Base-by-base conservation (phyloP, 2,888 invertebrate species). In the Nomada ruficornis region DNA sequence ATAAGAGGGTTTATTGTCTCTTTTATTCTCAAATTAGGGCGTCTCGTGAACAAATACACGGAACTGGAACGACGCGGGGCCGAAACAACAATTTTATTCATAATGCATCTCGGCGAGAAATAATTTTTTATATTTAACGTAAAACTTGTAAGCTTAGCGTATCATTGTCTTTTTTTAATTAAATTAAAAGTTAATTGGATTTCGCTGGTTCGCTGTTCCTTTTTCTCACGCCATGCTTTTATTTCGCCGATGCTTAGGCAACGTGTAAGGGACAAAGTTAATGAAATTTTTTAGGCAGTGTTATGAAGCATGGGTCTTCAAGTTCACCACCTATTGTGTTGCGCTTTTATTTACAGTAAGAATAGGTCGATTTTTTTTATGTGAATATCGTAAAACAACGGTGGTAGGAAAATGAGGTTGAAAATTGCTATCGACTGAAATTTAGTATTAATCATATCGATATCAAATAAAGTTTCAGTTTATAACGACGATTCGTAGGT, bases 121-220 rank as follows among this genome's bases (percentile, higher is more conserved):
- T 13, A 11, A n/a, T 59, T 20, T 77, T 47, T 59, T 65, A 26
- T 52, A 50, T 42, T 63, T 65, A 36, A 63, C 47, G 47, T 23
- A 68, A 69, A 29, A 20, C 50, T 59, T 70, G 42, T 44, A 18
- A 44, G 29, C 52, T 54, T 67, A 20, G 52, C 64, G 59, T 20
- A 26, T 60, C 60, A 44, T 52, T 23, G 65, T 65, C 71, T 62
- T 60, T 42, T 70, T 80, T 77, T 78, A 71, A 80, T 78, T 72
- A 65, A 42, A 67, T 62, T 62, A 67, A 57, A 65, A 62, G 57
- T 78, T 80, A 78, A 78, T 80, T 80, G 78, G 80, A 79, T 44
- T 47, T 55, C 54, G 63, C 26, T 44, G 23, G 20, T 50, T 29
- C 15, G 18, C 15, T 18, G 20, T 26, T 23, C 3, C 47, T 36